Conservation (phyloP, 2,113 vertebrate genomes). For the Megaceryle torquata region DNA sequence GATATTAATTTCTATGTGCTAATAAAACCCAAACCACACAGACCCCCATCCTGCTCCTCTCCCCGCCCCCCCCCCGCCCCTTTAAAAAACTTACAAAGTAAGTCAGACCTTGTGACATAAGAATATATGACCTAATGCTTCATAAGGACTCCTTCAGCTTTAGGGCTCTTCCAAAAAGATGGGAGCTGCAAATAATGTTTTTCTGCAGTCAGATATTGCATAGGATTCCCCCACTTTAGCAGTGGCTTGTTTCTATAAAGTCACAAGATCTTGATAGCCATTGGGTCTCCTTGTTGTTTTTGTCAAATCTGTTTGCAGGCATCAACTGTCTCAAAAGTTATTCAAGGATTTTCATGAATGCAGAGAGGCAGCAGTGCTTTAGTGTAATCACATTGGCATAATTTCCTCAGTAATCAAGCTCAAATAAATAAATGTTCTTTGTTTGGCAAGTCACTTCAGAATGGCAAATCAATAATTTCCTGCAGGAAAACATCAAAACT, state of each 20-base stretch:
- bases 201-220: background rate
- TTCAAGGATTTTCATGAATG: background rate
- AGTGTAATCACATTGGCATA: background rate
- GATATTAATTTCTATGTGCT: background rate
- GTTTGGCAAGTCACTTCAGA: conserved; percentile 30
- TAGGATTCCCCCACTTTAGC: rapidly evolving
- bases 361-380: background rate
- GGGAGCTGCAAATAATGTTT: background rate
- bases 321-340: background rate
- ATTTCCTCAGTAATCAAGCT: conserved; percentile 42
- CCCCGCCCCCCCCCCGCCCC: too few species aligned
- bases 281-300: background rate
- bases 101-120: background rate
- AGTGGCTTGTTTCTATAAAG: background rate
- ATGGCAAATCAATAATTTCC: conserved; percentile 5
- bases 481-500: background rate
- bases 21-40: background rate
- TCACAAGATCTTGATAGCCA: background rate
- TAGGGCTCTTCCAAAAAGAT: background rate
- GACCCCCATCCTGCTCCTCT: background rate
- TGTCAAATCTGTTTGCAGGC: background rate
- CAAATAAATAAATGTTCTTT: conserved; percentile 41
- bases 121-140: background rate
- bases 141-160: background rate
- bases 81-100: background rate